Evolutionary conservation across 2,113 vertebrate genomes (phyloP).

Genomic region (Dunckerocampus dactyliophorus): DNA sequence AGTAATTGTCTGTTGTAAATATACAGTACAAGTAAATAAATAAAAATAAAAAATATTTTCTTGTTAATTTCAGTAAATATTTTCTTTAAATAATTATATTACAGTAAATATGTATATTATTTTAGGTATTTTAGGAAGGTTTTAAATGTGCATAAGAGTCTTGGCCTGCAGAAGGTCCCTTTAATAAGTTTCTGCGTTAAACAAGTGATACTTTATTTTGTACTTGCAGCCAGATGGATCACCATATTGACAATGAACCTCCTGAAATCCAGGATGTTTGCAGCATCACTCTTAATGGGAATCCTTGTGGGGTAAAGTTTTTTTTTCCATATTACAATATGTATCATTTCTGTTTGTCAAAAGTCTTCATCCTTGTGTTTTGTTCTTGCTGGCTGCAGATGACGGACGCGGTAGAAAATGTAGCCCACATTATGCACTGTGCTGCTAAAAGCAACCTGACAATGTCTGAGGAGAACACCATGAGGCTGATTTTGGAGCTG

Average conservation of each 20-base stretch:
- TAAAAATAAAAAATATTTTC: no score
- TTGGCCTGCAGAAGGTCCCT: not conserved
- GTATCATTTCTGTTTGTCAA: not conserved
- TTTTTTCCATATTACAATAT: not conserved
- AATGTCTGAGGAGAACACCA: conserved; percentile 47
- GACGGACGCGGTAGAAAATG: conserved; percentile 45
- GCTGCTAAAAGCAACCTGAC: conserved; percentile 51
- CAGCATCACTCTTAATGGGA: conserved; percentile 51
- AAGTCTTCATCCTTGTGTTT: no score
- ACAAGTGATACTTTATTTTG: not conserved
- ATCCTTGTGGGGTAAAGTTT: conserved; percentile 53
- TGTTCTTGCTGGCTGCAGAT: conserved; percentile 36
- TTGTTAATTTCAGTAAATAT: no score
- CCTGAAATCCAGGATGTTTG: conserved; percentile 51
- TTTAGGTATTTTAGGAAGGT: no score
- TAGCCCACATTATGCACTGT: conserved; percentile 63
- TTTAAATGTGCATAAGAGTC: not conserved
- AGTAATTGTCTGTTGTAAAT: no score
- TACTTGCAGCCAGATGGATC: conserved; percentile 54
- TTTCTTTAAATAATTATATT: no score
- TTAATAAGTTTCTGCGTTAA: not conserved
- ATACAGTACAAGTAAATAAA: no score
- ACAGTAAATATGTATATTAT: no score
- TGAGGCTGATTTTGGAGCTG: conserved; percentile 54
- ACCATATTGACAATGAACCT: conserved; percentile 10